A percentile compares a stretch with the other conserved stretches of the same genome.
Conservation (phyloP, 2,888 invertebrate genomes). For the Leptogaster cylindrica region DNA sequence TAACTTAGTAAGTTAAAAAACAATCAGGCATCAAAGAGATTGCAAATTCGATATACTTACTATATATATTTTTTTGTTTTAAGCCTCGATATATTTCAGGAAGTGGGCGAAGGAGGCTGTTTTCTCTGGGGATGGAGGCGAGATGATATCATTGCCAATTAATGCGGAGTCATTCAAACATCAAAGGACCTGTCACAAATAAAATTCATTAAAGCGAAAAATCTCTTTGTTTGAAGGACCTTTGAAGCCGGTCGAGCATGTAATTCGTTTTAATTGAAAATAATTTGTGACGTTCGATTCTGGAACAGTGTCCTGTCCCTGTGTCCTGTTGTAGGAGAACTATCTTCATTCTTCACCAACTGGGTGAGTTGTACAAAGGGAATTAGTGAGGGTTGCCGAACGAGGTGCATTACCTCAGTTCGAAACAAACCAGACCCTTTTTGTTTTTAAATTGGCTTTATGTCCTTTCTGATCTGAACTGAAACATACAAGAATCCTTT, state of each 20-base stretch:
- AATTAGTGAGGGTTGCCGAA: no score
- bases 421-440: no score
- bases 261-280: conserved; percentile 35
- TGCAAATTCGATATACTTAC: conserved; percentile 29
- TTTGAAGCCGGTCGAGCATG: conserved; percentile 27
- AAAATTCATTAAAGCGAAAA: conserved; percentile 36
- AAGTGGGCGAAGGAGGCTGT: not conserved
- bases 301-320: no score
- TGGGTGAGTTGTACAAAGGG: no score
- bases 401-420: no score
- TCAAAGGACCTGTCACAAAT: conserved; percentile 30
- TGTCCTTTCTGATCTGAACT: no score
- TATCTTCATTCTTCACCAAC: no score
- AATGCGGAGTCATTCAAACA: conserved; percentile 28
- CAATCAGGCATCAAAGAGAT: conserved; percentile 34
- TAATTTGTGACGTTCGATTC: conserved; percentile 32
- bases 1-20: conserved; percentile 24
- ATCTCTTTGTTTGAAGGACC: conserved; percentile 25
- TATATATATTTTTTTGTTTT: conserved; percentile 29
- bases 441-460: no score
- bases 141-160: conserved; percentile 34
- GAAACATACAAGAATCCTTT: no score
- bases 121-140: not conserved
- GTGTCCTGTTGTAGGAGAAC: no score
- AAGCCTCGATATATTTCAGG: conserved; percentile 8